phyloP scores from a whole-genome alignment of 1,140 invertebrate species.

The Venustaconcha ellipsiformis region DNA sequence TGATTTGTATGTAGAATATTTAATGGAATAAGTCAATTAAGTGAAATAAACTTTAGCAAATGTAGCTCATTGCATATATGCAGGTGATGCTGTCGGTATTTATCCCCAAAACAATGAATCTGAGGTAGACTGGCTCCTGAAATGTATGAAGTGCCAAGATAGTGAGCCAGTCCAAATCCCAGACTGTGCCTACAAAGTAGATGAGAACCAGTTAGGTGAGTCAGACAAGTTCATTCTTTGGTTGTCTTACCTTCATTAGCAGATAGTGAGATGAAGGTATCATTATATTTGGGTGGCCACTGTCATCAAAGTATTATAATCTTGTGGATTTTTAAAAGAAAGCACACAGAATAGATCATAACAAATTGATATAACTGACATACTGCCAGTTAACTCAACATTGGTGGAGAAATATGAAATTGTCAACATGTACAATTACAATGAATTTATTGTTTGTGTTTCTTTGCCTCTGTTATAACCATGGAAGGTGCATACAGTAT shows the following conservation, averaged over 20 bases:
- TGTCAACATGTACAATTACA: no score
- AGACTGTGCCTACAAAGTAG: slow-evolving; percentile 23
- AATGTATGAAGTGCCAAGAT: slow-evolving; percentile 76
- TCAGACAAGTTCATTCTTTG: background rate
- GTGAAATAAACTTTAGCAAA: no score
- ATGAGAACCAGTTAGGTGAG: slow-evolving; percentile 13
- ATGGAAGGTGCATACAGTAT: no score
- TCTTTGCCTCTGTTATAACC: no score
- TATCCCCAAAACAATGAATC: slow-evolving; percentile 71
- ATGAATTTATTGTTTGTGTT: no score
- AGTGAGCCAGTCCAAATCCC: slow-evolving; percentile 67
- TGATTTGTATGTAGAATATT: no score
- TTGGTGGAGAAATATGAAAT: no score
- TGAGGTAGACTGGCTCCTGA: slow-evolving; percentile 85
- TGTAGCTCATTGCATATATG: background rate
- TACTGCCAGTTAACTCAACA: no score
- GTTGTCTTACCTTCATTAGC: background rate
- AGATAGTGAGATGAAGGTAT: background rate
- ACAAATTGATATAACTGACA: background rate
- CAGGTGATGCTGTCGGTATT: slow-evolving; percentile 53
- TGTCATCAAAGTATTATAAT: background rate
- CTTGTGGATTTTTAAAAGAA: background rate
- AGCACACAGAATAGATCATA: background rate
- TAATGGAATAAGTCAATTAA: no score
- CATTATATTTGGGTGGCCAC: background rate